Conservation (phyloP, 1,140 invertebrate species). For the Brachionus angularis region DNA sequence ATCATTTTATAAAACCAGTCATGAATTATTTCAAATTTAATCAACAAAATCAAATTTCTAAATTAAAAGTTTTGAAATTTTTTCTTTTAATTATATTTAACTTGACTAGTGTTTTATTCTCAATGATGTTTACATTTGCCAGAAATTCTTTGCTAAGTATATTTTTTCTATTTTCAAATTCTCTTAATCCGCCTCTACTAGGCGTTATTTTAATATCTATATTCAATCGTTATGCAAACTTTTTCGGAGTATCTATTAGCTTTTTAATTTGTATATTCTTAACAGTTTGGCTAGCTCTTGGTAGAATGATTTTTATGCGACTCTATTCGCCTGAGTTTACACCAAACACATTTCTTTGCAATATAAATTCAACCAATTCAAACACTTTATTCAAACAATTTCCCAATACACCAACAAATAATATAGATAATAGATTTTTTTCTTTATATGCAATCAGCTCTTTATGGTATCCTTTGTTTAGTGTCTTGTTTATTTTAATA, state of each 20-base stretch:
- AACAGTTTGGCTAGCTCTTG: not conserved
- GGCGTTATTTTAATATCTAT: not conserved
- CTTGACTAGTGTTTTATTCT: not conserved
- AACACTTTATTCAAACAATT: not conserved
- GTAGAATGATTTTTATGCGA: not conserved
- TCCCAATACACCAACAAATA: not conserved
- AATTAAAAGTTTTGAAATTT: not conserved
- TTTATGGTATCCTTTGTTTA: slow-evolving; percentile 7
- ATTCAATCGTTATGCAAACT: not conserved
- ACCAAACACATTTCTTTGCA: not conserved
- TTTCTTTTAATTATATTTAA: not conserved
- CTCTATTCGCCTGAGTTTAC: not conserved
- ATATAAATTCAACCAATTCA: not conserved
- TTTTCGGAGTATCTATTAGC: not conserved
- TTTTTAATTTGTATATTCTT: not conserved
- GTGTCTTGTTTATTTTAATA: not conserved
- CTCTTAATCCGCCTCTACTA: not conserved
- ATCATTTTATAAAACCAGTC: not conserved
- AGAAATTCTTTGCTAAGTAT: not conserved
- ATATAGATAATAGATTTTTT: not conserved
- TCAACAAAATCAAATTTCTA: not conserved
- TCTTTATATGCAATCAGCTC: not conserved
- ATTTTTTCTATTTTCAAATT: not conserved
- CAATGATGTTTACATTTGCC: not conserved
- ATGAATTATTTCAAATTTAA: no score